Conservation (phyloP, 2,797 vertebrate species). For the Petrocephalus schoutedeni region DNA sequence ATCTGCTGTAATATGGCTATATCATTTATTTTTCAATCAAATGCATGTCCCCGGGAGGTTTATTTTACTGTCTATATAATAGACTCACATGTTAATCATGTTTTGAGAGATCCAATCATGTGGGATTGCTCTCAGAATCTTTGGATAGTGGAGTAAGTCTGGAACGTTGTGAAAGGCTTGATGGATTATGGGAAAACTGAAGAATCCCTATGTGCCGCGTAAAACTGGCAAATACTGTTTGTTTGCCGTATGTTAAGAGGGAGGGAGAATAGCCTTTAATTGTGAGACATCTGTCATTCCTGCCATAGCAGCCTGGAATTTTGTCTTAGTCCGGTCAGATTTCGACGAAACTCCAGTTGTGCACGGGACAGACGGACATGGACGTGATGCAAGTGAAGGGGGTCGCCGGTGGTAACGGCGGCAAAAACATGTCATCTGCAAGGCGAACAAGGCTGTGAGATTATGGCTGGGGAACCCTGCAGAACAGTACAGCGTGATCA, state of each 20-base stretch:
- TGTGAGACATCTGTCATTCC: neutral
- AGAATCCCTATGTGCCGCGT: neutral
- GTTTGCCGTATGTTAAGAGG: neutral
- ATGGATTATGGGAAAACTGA: neutral
- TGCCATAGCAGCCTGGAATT: neutral
- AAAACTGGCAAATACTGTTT: neutral
- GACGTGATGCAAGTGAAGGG: neutral
- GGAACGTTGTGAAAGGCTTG: neutral
- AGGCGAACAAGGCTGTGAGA: neutral
- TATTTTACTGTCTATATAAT: neutral
- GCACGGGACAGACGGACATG: neutral
- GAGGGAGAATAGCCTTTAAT: neutral
- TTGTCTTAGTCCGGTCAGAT: neutral
- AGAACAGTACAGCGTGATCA: neutral
- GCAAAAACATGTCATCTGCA: neutral
- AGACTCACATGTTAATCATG: neutral
- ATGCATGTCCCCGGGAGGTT: slow-evolving; percentile 37
- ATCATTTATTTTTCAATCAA: slow-evolving; percentile 47
- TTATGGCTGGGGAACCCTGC: neutral
- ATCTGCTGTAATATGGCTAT: slow-evolving; percentile 21
- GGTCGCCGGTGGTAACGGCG: neutral
- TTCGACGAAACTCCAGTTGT: neutral
- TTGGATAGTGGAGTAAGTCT: neutral
- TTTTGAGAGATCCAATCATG: neutral
- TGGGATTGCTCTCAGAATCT: neutral